Conservation (phyloP, 2,797 vertebrate species). For the Sparidentex hasta region DNA sequence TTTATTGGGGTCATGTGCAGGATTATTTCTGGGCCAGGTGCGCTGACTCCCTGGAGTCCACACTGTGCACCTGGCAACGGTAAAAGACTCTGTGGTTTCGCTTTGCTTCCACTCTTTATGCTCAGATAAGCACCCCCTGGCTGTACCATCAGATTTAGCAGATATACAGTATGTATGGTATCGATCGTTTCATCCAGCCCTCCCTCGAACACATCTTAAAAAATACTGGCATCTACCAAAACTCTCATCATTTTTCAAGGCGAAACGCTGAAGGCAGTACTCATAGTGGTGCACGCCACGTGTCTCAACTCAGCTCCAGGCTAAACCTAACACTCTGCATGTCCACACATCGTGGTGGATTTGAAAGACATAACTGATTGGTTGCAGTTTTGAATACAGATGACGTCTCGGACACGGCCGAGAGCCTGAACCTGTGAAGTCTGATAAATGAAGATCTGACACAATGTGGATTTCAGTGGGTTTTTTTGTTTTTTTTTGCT, state of each 20-base stretch:
- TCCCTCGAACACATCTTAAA: not conserved
- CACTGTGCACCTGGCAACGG: not conserved
- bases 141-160: not conserved
- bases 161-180: not conserved
- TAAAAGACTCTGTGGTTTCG: not conserved
- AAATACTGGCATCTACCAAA: constrained; percentile 7
- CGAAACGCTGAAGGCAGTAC: not conserved
- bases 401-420: constrained; percentile 1
- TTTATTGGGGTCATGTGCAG: not conserved
- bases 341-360: constrained; percentile 15
- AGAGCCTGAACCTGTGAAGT: constrained; percentile 4
- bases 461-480: constrained; percentile 13
- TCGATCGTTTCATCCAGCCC: not conserved
- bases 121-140: not conserved
- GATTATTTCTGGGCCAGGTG: not conserved
- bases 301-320: constrained; percentile 20
- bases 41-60: not conserved
- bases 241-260: not conserved
- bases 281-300: not conserved
- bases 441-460: constrained; percentile 1
- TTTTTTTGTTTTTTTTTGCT: constrained; percentile 5
- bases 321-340: constrained; percentile 26
- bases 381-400: constrained; percentile 40
- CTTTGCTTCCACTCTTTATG: not conserved
- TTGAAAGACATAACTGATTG: constrained; percentile 23